Evolutionary conservation across 2,113 vertebrate species (phyloP).

Genomic region (Tragelaphus scriptus): DNA sequence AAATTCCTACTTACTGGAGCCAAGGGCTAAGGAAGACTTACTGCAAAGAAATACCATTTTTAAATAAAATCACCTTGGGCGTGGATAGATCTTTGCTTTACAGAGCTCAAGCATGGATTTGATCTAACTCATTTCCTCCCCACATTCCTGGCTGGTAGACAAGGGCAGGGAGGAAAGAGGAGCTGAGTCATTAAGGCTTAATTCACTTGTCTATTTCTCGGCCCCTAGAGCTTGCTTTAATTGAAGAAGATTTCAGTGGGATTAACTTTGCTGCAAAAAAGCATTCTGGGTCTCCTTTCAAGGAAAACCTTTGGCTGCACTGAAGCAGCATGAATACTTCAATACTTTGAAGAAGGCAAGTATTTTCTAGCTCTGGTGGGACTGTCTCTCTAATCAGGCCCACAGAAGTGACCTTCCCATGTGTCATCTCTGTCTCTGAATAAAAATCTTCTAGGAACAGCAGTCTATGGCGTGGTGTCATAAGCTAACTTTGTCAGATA

Average conservation of each 20-base stretch:
- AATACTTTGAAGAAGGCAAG: constrained; percentile 9
- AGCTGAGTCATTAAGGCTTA: constrained; percentile 42
- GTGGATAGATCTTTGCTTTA: neutral
- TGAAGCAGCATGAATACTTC: neutral
- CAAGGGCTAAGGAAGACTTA: neutral
- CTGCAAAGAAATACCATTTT: neutral
- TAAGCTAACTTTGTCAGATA: neutral
- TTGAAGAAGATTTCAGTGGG: constrained; percentile 37
- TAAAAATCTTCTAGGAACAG: neutral
- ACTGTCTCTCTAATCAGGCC: neutral
- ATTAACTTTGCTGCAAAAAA: constrained; percentile 44
- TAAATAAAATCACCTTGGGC: constrained; percentile 7
- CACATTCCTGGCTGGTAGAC: constrained; percentile 21
- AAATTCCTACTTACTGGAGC: constrained; percentile 1
- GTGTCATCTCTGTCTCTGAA: neutral
- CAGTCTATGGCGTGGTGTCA: neutral
- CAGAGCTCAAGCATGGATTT: constrained; percentile 13
- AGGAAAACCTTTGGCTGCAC: neutral
- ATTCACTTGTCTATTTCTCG: constrained; percentile 38
- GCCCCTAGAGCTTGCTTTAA: constrained; percentile 46
- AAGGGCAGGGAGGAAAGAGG: neutral
- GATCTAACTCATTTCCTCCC: constrained; percentile 44
- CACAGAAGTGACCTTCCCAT: neutral
- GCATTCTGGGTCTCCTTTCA: constrained; percentile 11
- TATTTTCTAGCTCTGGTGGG: neutral